These are phyloP conservation scores for Rhodeus uyekii DNA, from an alignment of 2,797 vertebrate species.

Conservation along the genomic window DNA sequence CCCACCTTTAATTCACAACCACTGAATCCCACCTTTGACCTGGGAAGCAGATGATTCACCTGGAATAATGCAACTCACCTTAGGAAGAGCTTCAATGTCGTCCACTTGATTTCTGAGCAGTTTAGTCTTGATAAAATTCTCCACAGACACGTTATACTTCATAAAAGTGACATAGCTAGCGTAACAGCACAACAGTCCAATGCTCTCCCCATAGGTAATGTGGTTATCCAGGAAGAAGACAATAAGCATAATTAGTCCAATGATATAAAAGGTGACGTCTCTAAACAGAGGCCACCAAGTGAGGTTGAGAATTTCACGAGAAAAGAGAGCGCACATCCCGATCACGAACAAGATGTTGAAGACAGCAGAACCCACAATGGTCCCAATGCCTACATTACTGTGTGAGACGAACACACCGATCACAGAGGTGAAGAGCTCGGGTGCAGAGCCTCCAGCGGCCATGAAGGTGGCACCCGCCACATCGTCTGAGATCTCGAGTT, in stretches of 20 bases:
- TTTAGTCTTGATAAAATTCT: conserved; percentile 80
- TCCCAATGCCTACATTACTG: conserved; percentile 96
- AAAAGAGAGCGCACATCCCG: conserved; percentile 97
- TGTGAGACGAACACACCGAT: conserved; percentile 96
- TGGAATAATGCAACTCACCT: conserved; percentile 79
- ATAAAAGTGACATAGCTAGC: conserved; percentile 91
- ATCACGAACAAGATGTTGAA: conserved; percentile 99
- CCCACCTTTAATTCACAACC: not conserved
- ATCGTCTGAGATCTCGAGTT: conserved; percentile 91
- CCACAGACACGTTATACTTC: conserved; percentile 91
- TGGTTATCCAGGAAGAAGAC: conserved; percentile 95
- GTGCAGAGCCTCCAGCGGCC: conserved; percentile 96
- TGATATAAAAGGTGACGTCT: conserved; percentile 94
- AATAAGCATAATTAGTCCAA: conserved; percentile 94
- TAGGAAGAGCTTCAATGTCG: conserved; percentile 80
- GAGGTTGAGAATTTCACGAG: conserved; percentile 91
- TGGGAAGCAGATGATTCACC: not conserved
- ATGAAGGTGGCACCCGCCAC: conserved; percentile 98
- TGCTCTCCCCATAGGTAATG: conserved; percentile 86
- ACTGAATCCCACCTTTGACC: not conserved
- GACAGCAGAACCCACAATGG: conserved; percentile 95
- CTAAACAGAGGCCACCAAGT: conserved; percentile 99
- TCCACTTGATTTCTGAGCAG: conserved; percentile 88
- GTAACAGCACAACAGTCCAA: conserved; percentile 85
- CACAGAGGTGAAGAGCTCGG: conserved; percentile 96